phyloP scores from a whole-genome alignment of 2,113 vertebrate species.

The Dasypus novemcinctus region DNA sequence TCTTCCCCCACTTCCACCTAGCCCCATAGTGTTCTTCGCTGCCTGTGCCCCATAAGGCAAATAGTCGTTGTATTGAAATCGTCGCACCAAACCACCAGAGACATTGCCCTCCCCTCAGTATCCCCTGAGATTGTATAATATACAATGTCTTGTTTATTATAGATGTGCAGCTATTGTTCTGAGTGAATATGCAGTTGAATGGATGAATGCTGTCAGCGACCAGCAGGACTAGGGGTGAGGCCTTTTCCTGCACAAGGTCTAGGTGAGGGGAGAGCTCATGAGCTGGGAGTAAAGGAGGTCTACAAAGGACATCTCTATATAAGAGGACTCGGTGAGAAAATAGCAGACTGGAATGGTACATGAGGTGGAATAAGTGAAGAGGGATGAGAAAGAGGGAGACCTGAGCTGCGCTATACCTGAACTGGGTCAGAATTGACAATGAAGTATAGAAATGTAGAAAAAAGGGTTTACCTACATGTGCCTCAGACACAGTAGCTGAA shows the following conservation, averaged over 20 bases:
- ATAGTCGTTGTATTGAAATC: background rate
- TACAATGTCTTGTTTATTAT: background rate
- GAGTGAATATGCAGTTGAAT: background rate
- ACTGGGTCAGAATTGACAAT: background rate
- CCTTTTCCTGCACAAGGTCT: background rate
- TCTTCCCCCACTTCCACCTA: background rate
- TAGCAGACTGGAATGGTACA: background rate
- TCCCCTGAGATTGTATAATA: background rate
- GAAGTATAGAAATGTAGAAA: background rate
- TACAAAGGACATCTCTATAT: background rate
- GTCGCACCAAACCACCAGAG: background rate
- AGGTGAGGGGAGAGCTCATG: background rate
- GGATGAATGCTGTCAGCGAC: background rate
- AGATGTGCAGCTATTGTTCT: background rate
- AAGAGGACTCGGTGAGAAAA: background rate
- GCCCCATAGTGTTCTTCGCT: background rate
- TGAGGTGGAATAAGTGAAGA: background rate
- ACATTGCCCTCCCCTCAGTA: background rate
- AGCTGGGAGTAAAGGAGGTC: background rate
- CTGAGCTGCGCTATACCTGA: background rate
- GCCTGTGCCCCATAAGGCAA: background rate
- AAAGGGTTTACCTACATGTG: background rate
- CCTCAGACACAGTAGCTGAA: background rate
- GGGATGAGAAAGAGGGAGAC: background rate
- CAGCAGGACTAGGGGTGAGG: background rate